phyloP scores from a whole-genome alignment of 2,888 invertebrate genomes.

The Lamellibrachia satsuma region DNA sequence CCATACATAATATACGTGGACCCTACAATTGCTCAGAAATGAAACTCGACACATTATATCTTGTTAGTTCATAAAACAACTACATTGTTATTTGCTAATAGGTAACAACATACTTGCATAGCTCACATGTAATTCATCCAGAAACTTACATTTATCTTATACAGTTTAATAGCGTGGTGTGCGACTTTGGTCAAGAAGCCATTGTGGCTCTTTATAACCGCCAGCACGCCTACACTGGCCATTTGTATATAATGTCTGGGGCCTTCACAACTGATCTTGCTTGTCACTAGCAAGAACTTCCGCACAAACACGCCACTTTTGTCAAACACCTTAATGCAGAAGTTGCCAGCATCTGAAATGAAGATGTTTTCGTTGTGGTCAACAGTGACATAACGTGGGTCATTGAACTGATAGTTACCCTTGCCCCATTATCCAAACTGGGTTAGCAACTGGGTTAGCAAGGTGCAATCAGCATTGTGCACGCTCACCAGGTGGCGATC shows the following conservation, averaged over 20 bases:
- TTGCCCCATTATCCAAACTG: constrained; percentile 39
- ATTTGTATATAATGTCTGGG: constrained; percentile 33
- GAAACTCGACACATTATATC: not conserved
- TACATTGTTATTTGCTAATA: not conserved
- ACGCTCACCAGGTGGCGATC: constrained; percentile 38
- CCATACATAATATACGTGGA: not conserved
- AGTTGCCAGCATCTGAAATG: constrained; percentile 39
- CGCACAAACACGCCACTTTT: constrained; percentile 34
- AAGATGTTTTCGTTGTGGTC: constrained; percentile 38
- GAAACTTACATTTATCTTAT: constrained; percentile 22
- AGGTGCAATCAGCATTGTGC: constrained; percentile 35
- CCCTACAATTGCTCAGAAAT: not conserved
- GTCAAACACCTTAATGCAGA: constrained; percentile 39
- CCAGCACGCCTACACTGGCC: constrained; percentile 27
- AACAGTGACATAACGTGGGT: constrained; percentile 39
- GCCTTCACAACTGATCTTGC: constrained; percentile 29
- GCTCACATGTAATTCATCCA: not conserved
- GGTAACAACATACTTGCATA: not conserved
- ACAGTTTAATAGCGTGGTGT: constrained; percentile 41
- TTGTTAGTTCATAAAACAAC: not conserved
- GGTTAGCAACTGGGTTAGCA: constrained; percentile 22
- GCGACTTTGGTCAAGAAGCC: constrained; percentile 41
- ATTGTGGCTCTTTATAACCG: constrained; percentile 38
- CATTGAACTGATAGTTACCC: constrained; percentile 39
- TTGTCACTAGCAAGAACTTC: constrained; percentile 30